phyloP scores from a whole-genome alignment of 2,113 vertebrate species.

The Aviceda subcristata region DNA sequence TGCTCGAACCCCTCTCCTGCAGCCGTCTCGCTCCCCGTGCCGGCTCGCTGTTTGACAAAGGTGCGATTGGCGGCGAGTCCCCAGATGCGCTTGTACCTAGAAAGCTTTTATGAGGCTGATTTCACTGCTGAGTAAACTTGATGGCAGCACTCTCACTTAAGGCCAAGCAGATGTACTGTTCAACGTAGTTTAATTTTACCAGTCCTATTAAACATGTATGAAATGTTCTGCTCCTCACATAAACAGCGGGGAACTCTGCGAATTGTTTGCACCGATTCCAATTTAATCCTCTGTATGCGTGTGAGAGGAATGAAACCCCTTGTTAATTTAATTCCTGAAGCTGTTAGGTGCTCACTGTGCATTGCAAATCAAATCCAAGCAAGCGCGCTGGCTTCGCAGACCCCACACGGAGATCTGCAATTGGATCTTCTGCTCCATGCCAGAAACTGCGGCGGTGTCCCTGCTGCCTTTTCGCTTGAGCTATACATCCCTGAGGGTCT shows the following conservation, averaged over 20 bases:
- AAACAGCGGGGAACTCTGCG: background rate
- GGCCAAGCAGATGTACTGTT: background rate
- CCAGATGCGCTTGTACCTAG: fast-evolving
- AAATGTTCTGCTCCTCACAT: background rate
- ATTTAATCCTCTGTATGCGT: background rate
- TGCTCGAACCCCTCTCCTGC: fast-evolving
- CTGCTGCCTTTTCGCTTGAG: background rate
- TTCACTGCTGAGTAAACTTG: background rate
- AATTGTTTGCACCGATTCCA: background rate
- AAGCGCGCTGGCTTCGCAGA: fast-evolving
- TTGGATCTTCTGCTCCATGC: background rate
- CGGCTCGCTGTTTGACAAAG: fast-evolving
- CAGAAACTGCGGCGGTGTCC: background rate
- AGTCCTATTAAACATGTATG: background rate
- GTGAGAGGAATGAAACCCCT: background rate
- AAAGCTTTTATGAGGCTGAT: background rate
- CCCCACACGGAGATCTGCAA: background rate
- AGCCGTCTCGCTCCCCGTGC: fast-evolving
- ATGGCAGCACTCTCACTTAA: background rate
- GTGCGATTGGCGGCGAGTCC: fast-evolving
- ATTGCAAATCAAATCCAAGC: background rate
- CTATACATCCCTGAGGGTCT: fast-evolving
- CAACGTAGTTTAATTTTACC: background rate
- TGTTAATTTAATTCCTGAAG: background rate
- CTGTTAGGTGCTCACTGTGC: background rate